These are phyloP conservation scores for Morelia viridis DNA, from an alignment of 2,797 vertebrate genomes.

Conservation along the genomic window DNA sequence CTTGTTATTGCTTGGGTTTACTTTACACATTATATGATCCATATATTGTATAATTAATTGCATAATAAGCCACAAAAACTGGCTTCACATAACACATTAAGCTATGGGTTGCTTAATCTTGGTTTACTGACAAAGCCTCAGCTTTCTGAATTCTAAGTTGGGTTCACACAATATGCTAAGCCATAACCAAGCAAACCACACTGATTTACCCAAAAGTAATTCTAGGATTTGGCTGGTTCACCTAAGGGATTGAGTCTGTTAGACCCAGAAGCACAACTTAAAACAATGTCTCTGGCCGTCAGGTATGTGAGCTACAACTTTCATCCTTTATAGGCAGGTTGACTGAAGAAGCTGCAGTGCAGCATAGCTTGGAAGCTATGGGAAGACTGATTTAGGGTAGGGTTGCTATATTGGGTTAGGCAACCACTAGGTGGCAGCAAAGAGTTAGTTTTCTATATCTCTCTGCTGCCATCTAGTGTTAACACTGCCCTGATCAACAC, in stretches of 20 bases:
- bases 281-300: not conserved
- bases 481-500: not conserved
- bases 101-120: not conserved
- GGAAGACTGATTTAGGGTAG: not conserved
- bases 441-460: no score
- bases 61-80: no score
- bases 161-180: not conserved
- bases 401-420: not conserved
- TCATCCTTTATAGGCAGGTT: not conserved
- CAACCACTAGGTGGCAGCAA: not conserved
- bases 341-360: not conserved
- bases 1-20: not conserved
- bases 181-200: not conserved
- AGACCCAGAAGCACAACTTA: not conserved
- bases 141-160: not conserved
- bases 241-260: not conserved
- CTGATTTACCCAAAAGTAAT: not conserved
- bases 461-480: not conserved
- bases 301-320: not conserved
- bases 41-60: no score
- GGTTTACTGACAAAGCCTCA: not conserved
- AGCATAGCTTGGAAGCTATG: not conserved
- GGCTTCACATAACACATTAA: not conserved
- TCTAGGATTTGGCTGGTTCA: not conserved
- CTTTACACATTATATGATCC: no score